Percentiles rank a stretch among this genome's conserved stretches.
Evolutionary conservation across 1,140 invertebrate genomes (phyloP).

Genomic region (Bombus turneri): DNA sequence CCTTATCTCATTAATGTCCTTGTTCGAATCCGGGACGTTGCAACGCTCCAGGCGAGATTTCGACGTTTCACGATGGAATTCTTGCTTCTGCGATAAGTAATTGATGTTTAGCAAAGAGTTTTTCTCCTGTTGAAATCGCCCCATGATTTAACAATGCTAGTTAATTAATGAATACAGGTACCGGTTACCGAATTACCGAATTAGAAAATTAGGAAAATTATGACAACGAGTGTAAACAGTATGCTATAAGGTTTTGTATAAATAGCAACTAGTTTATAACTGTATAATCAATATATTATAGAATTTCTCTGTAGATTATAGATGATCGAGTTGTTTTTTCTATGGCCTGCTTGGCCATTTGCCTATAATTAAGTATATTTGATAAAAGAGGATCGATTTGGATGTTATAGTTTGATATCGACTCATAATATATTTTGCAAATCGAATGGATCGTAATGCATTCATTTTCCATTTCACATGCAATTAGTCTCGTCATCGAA

Average conservation of each 20-base stretch:
- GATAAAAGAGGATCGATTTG: background rate
- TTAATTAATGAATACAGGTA: too few species aligned
- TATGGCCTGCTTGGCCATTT: too few species aligned
- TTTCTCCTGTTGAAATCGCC: background rate
- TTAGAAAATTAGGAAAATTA: too few species aligned
- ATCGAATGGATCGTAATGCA: background rate
- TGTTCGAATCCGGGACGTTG: background rate
- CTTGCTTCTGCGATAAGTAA: conserved; percentile 7
- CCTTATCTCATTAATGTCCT: conserved; percentile 61
- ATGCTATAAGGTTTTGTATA: background rate
- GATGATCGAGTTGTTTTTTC: too few species aligned
- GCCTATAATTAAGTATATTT: too few species aligned
- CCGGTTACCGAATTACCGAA: background rate
- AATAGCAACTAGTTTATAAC: background rate
- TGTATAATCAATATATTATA: background rate
- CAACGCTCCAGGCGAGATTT: background rate
- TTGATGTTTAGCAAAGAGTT: conserved; percentile 10
- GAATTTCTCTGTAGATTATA: background rate
- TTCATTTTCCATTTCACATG: background rate
- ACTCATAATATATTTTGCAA: background rate
- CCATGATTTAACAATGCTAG: background rate
- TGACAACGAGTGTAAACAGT: too few species aligned
- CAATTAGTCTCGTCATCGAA: background rate
- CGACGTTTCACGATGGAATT: conserved; percentile 3
- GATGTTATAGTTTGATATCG: too few species aligned